Base-by-base conservation (phyloP, 2,797 vertebrate species). In the Xiphophorus birchmanni region DNA sequence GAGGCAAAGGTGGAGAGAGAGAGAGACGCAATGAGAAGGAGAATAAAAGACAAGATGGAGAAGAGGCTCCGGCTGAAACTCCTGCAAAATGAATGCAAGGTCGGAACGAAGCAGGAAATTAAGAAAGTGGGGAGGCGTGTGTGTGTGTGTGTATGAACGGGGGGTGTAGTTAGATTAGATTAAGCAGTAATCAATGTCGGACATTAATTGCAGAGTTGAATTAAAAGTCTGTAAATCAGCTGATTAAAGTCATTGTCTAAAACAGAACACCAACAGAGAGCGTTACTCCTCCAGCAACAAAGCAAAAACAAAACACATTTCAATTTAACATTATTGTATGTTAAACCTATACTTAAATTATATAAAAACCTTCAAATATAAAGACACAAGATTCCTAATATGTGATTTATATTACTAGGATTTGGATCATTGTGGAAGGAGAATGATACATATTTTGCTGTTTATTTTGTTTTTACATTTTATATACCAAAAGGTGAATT, bases 141-240 rank as follows among this genome's bases (percentile, higher is more conserved):
- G 18, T 23, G 50, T 5, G 45, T 15, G 45, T 47, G 47, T 52
- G 21, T 15, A 8, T 9, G 52, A 26, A 8, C 1, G 0, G 58
- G 72, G 47, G 42, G 29, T 4, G 18, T 74, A 74, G 29, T 74
- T 52, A 35, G 73, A 26, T 60, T 75, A 45, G 26, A 76, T 63
- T 45, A 45, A 32, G 29, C 40, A 45, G 74, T 44, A n/a, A 58
- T 75, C 40, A 76, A n/a, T 3, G 21, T 63, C 7, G 10, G 23
- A 45, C 37, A 58, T 32, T 32, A 45, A 32, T 44, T 60, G 26
- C 3, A 42, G 56, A 45, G 35, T 58, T 52, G 10, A 50, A 52
- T 74, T 74, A 50, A 50, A 50, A 74, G 29, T 76, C 54, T 45
- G 56, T 47, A 75, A 75, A 75, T 75, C 50, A 72, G 69, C 42